Evolutionary conservation across 2,888 invertebrate genomes (phyloP).

Genomic region (Octonoba sinensis): DNA sequence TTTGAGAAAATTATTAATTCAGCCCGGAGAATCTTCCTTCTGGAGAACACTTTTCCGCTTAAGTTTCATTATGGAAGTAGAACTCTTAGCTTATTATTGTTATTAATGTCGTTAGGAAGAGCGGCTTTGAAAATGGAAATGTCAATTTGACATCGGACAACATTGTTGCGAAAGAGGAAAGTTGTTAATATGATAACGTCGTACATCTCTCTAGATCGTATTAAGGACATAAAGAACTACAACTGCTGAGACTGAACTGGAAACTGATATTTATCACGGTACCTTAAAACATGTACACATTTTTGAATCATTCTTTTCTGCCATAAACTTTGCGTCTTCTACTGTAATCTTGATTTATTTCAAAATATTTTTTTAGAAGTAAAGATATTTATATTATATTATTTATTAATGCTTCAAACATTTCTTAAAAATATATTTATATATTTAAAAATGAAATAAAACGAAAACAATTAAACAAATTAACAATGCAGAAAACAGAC

Average conservation of each 20-base stretch:
- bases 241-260: not conserved
- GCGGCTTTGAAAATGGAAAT: not conserved
- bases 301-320: too few relatives aligned
- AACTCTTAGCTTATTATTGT: not conserved
- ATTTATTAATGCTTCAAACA: too few relatives aligned
- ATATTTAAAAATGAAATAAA: too few relatives aligned
- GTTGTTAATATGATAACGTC: conserved; percentile 3
- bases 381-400: too few relatives aligned
- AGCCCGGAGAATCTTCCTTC: not conserved
- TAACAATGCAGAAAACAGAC: too few relatives aligned
- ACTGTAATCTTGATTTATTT: too few relatives aligned
- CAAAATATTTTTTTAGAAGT: too few relatives aligned
- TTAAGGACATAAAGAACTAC: not conserved
- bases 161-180: not conserved
- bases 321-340: too few relatives aligned
- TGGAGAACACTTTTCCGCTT: conserved; percentile 14
- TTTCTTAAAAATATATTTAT: too few relatives aligned
- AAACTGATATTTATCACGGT: not conserved
- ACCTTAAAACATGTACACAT: too few relatives aligned
- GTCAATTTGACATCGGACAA: not conserved
- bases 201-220: not conserved
- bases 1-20: conserved; percentile 2
- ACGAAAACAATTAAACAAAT: too few relatives aligned
- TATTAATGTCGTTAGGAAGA: not conserved
- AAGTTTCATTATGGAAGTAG: conserved; percentile 15